Base-by-base conservation (phyloP, 2,888 invertebrate genomes). In the Apomyelois bistriatella region DNA sequence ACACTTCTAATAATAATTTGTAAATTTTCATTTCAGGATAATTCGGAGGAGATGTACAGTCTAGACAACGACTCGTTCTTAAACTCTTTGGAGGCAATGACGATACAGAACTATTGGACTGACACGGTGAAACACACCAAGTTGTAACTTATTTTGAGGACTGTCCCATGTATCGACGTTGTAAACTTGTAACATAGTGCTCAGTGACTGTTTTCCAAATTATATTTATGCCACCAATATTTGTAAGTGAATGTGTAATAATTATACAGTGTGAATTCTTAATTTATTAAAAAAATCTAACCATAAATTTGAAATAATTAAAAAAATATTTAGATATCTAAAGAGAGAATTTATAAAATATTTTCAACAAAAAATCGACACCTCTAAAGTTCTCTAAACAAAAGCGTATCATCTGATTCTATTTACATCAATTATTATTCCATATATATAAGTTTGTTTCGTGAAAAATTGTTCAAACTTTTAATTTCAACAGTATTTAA, bases 81-180 rank as follows among this genome's bases (percentile, higher is more conserved):
- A 57, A 97, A 97, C 87, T 97, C 97, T 57, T 86, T 97, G 67
- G 97, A 97, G 87, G 96, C 97, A 63, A 97, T 97, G 96, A 97
- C 97, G 65, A 97, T 97, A 76, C 96, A 97, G 82, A 97, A 97
- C 87, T 96, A 97, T 78, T 97, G 97, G 97, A 97, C 97, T 51
- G 96, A 97, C 83, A 96, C 94, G 65, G 96, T 96, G 61, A 96
- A 96, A 82, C 96, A 96, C 83, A 96, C 96, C 70, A 96, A 96
- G 84, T 92, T 97, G 84, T 96, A 94, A 91, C 49, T 35, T 48
- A 9, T 48, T 30, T 46, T 32, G 32, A 9, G 28, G 16, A 32
- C 49, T 50, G 46, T 40, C 15, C 37, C 22, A 37, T 15, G 13
- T 30, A 8, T 35, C 10, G 43, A 30, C 16, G 4, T 43, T 6